Conservation (phyloP, 35 echinoderm and acorn worm genomes). For the Ptychodera flava region DNA sequence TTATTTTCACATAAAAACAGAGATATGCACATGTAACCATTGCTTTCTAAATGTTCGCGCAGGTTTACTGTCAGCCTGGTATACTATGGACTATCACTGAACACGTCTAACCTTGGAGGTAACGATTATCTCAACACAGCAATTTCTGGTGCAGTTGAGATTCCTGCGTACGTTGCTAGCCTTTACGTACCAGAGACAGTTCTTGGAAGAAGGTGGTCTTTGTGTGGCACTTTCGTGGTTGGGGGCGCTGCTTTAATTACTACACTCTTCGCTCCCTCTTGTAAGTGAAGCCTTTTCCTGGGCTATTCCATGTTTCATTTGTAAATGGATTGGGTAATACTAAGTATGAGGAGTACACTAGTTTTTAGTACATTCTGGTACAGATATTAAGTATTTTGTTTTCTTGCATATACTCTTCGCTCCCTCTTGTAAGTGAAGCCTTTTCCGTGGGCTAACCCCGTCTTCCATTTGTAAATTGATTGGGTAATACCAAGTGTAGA, state of each 20-base stretch:
- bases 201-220: constrained; percentile 14
- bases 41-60: not conserved
- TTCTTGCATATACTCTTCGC: no score
- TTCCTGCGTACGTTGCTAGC: not conserved
- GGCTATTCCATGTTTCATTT: no score
- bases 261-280: constrained; percentile 16
- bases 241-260: constrained; percentile 40
- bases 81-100: constrained; percentile 20
- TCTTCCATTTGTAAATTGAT: no score
- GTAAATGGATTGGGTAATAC: no score
- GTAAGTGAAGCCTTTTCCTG: no score
- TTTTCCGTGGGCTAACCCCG: no score
- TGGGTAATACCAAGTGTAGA: no score
- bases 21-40: constrained; percentile 5
- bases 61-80: constrained; percentile 32
- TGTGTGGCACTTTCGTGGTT: not conserved
- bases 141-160: constrained; percentile 21
- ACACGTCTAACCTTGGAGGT: constrained; percentile 14
- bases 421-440: no score
- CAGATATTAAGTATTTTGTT: no score
- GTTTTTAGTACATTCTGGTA: no score
- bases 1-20: no score
- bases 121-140: constrained; percentile 11
- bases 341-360: no score
- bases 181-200: constrained; percentile 5